Evolutionary conservation across 1,140 invertebrate genomes (phyloP), one percentile per base, ranked within the genome.

Genomic region (Streblospio benedicti): DNA sequence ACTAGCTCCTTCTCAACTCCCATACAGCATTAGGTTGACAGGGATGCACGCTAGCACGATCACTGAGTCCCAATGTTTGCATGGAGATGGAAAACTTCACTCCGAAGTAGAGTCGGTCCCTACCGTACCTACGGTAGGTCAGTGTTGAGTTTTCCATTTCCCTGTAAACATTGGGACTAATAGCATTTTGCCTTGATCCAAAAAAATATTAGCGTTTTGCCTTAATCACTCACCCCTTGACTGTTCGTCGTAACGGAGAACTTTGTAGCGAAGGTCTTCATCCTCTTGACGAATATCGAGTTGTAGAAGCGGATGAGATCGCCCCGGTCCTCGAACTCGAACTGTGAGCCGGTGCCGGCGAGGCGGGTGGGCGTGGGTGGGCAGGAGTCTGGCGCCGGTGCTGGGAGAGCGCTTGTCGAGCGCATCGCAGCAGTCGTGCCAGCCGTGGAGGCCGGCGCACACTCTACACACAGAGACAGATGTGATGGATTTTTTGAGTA

Each of bases 261-360:
- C 62, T 85, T 85, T 27, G 88, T 75, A 49, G 87, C 89, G 77
- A 91, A 91, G 43, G 84, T 83, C 65, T 89, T 86, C 69, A 94
- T 85, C 69, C 84, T 83, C 55, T 84, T 84, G 25, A 94, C 87
- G 77, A 89, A 94, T 38, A 91, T 86, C 77, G 83, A 84, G 72
- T 97, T 97, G 72, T 97, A 97, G 73, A 97, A 97, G 70, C 87
- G 85, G 47, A 97, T 97, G 51, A 97, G 82, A 81, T 96, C 92
- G 4, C 88, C 90, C 27, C 71, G 65, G 33, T 76, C 72, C 58
- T 85, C 84, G 55, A 81, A 81, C 52, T 83, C 83, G 65, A 83
- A 84, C 61, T 75, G 82, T 16, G 80, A 77, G 0, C 81, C 83
- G 0, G 82, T 83, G 12, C 83, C 83, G 2, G 83, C 80, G 73